Evolutionary conservation across 2,888 invertebrate genomes (phyloP), one percentile per base, ranked within the genome.

Genomic region (Cosmia trapezina): DNA sequence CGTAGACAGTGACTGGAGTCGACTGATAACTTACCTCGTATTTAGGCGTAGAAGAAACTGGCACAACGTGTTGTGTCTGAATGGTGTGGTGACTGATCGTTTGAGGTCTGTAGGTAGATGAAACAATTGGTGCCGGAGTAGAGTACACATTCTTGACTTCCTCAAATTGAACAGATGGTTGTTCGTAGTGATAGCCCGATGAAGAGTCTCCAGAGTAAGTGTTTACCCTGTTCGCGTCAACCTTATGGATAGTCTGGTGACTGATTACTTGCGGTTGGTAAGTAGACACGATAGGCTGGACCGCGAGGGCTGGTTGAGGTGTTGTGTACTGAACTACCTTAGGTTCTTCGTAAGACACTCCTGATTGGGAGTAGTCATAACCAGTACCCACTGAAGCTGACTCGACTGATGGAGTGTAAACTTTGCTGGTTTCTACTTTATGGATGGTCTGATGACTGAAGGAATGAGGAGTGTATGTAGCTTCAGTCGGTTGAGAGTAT

Each of bases 381-480:
- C 84, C 88, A 54, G 86, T 82, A 41, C 83, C 87, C 41, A 87
- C 63, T 14, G 85, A 75, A 49, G 56, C 78, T 61, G 84, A 78
- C 8, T 89, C 86, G 14, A 88, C 84, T 47, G 87, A 85, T 54
- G 91, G 90, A 59, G 81, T 76, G 49, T 92, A 89, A 47, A 83
- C 83, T 43, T 93, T 86, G 72, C 80, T 80, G 37, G 86, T 78
- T 82, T 92, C 91, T n/a, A 93, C 89, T 75, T 91, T 93, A 73
- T 93, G 93, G 43, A 92, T 88, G 14, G 92, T 93, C 73, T 94
- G 92, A 63, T 95, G 95, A 76, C 93, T 93, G 76, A 90, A 93
- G 6, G 91, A 85, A 71, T 93, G 93, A 43, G 95, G 93, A 28
- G 86, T 87, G 45, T 91, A 91, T 2, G 92, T 88, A 37, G 93